phyloP scores from a whole-genome alignment of 2,888 invertebrate genomes.

The Hemicrepidius hirtus region DNA sequence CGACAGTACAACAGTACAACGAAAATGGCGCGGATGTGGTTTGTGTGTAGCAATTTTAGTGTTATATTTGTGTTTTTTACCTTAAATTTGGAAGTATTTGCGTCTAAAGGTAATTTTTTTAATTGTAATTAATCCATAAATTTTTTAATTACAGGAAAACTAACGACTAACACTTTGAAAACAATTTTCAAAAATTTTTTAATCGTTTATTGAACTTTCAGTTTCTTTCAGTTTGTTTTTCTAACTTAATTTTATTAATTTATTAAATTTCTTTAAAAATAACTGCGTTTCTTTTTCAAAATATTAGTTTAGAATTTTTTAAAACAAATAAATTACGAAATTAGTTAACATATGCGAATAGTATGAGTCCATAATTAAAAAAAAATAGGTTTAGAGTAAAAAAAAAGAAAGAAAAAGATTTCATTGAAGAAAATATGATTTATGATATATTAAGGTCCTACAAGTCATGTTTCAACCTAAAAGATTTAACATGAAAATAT shows the following conservation, averaged over 20 bases:
- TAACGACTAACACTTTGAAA: too few relatives aligned
- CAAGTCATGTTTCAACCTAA: too few relatives aligned
- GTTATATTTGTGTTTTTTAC: conserved; percentile 42
- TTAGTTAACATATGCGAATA: conserved; percentile 4
- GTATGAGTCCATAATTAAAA: not conserved
- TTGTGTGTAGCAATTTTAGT: conserved; percentile 36
- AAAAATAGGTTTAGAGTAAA: too few relatives aligned
- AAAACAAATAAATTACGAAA: not conserved
- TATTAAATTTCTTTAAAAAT: too few relatives aligned
- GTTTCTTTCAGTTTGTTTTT: too few relatives aligned
- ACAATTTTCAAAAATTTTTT: too few relatives aligned
- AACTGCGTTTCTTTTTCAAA: not conserved
- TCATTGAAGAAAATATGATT: too few relatives aligned
- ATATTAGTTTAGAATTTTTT: not conserved
- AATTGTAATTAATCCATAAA: not conserved
- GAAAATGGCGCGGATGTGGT: conserved; percentile 39
- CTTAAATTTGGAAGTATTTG: conserved; percentile 36
- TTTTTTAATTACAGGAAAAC: too few relatives aligned
- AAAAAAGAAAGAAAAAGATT: not conserved
- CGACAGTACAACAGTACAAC: conserved; percentile 36
- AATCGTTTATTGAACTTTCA: too few relatives aligned
- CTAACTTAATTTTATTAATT: too few relatives aligned
- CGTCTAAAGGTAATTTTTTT: conserved; percentile 28
- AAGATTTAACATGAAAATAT: too few relatives aligned
- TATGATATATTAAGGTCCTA: too few relatives aligned